Base-by-base conservation (phyloP, 2,113 vertebrate genomes). In the Eolophus roseicapilla region DNA sequence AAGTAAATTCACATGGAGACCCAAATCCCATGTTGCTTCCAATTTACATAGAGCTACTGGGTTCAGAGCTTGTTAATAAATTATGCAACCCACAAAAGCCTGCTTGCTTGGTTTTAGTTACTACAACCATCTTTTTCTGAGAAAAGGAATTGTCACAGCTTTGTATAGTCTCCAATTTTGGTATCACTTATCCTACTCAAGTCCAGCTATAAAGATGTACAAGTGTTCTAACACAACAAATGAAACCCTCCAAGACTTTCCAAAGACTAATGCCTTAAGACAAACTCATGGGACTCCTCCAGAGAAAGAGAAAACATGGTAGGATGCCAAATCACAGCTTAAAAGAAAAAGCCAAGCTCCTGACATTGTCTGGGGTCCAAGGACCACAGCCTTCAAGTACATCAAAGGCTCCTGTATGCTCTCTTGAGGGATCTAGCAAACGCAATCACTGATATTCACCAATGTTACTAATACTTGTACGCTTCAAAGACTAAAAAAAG, bases 21-120 rank as follows among this genome's bases (percentile, higher is more conserved):
- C 13, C n/a, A 94, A 93, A 93, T 90, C 80, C 73, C 92, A 74
- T 5, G 41, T 59, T 80, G 33, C 37, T 86, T 93, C 33, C 60
- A 70, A 92, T 93, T 95, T 94, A 92, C 76, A 92, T 46, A 94
- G 50, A 55, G 68, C 35, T 92, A 70, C 82, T 88, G 46, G 31
- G 39, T 88, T 95, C 55, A 52, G 76, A 88, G 53, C 64, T 96
- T 78, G 92, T 95, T 93, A 97, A 97, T 96, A 94, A 90, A 86
- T 91, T 86, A 95, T 70, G 64, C 92, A 94, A 95, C 71, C 80
- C 49, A 95, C 91, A 96, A 94, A 95, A 93, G 59, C 17, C 63
- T n/a, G 33, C 76, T 92, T 90, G 70, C 27, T 93, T 76, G 47
- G 65, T 43, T 82, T 87, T 44, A 47, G 33, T 68, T 95, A 90